Percentiles rank a stretch among this genome's conserved stretches.
phyloP scores from a whole-genome alignment of 2,113 vertebrate genomes.

The Neogale vison region DNA sequence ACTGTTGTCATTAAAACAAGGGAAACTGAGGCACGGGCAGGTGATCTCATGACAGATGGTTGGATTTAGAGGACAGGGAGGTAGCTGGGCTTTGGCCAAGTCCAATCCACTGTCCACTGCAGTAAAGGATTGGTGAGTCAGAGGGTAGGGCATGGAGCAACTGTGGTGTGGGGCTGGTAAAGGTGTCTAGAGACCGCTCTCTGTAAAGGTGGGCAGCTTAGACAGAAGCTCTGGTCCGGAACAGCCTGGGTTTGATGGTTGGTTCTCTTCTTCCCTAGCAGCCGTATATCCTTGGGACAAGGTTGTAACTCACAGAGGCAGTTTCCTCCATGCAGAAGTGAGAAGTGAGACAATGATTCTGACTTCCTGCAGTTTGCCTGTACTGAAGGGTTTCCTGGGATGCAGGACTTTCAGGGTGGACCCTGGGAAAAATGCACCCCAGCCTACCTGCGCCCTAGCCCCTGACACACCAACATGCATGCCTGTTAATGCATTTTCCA shows the following conservation, averaged over 20 bases:
- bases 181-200: accelerated
- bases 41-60: neutral
- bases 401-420: neutral
- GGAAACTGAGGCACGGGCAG: constrained; percentile 51
- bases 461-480: too few relatives aligned
- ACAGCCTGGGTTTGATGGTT: neutral
- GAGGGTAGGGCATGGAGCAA: accelerated
- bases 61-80: neutral
- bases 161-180: accelerated
- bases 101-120: neutral
- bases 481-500: neutral
- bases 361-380: neutral
- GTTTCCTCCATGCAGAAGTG: neutral
- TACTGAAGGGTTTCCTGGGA: neutral
- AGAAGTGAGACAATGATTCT: neutral
- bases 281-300: neutral
- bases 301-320: neutral
- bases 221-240: accelerated
- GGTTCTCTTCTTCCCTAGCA: neutral
- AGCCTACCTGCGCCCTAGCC: too few relatives aligned
- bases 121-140: neutral
- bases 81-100: neutral
- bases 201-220: accelerated
- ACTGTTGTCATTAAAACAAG: neutral
- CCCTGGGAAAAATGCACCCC: too few relatives aligned